Conservation (phyloP, 2,797 vertebrate species). For the Galago senegalensis region DNA sequence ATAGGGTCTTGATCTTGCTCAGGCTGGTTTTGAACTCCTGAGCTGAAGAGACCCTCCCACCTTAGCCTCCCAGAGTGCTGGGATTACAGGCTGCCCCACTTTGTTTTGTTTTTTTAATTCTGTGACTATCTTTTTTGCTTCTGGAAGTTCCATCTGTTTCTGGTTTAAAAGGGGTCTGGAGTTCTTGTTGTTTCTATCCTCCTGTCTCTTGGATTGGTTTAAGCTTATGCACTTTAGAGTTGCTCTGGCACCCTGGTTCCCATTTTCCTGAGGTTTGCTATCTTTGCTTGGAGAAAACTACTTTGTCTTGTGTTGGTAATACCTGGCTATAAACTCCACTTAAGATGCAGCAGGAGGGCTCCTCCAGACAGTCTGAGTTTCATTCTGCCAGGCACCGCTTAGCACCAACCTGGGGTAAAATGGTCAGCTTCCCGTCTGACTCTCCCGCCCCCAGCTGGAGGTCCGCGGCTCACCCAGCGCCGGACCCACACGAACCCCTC, state of each 20-base stretch:
- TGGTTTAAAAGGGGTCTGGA: too few relatives aligned
- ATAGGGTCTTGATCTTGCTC: too few relatives aligned
- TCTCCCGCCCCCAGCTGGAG: accelerated
- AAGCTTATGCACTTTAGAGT: accelerated
- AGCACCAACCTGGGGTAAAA: not conserved
- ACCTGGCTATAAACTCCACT: not conserved
- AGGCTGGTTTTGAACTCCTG: too few relatives aligned
- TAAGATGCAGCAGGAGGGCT: not conserved
- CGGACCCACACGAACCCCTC: accelerated
- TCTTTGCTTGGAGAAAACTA: not conserved
- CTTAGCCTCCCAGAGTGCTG: too few relatives aligned
- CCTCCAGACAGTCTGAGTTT: not conserved
- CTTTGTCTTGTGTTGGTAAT: accelerated
- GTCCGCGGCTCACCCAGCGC: too few relatives aligned
- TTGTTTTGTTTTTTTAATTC: not conserved
- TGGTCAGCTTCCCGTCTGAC: too few relatives aligned
- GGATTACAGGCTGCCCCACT: too few relatives aligned
- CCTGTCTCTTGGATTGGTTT: not conserved
- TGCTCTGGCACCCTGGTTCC: accelerated
- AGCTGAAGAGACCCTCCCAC: too few relatives aligned
- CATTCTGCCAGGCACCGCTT: accelerated
- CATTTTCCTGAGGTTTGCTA: not conserved
- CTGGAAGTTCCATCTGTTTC: not conserved
- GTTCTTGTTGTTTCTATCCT: accelerated
- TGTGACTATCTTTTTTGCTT: too few relatives aligned